Conservation (phyloP, 2,797 vertebrate genomes). For the Pempheris klunzingeri region DNA sequence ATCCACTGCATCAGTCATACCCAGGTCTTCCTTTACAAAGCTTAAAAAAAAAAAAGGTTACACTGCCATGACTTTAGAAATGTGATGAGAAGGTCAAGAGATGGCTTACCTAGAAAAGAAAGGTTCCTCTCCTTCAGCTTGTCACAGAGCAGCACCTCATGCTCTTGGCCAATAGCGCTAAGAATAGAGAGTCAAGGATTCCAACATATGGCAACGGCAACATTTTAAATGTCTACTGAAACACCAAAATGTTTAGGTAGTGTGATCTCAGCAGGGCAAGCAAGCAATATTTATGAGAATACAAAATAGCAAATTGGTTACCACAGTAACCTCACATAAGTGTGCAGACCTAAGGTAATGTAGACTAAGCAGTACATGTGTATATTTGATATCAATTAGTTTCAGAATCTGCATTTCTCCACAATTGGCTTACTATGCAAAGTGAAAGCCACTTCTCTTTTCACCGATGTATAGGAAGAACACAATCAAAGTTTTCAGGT, state of each 20-base stretch:
- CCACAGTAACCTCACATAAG: constrained; percentile 2
- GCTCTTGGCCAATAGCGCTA: constrained; percentile 95
- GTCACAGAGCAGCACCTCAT: constrained; percentile 94
- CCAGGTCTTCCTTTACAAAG: constrained; percentile 52
- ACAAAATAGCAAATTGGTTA: not conserved
- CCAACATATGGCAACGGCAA: constrained; percentile 35
- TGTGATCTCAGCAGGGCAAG: not conserved
- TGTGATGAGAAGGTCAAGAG: constrained; percentile 36
- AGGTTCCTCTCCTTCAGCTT: constrained; percentile 93
- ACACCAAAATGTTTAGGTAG: not conserved
- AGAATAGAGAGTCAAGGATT: constrained; percentile 78
- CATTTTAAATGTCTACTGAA: not conserved
- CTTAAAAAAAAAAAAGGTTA: constrained; percentile 63
- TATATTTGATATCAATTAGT: constrained; percentile 31
- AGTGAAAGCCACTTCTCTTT: constrained; percentile 42
- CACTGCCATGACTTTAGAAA: constrained; percentile 38
- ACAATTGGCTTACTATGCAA: constrained; percentile 52
- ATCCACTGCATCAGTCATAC: constrained; percentile 84
- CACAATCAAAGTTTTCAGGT: constrained; percentile 50
- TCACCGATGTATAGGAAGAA: constrained; percentile 10
- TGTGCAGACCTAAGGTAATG: not conserved
- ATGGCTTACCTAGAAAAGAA: constrained; percentile 94
- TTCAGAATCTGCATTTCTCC: constrained; percentile 21
- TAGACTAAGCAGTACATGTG: not conserved
- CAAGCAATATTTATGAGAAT: not conserved